These are phyloP conservation scores for Hetaerina americana DNA, from an alignment of 1,140 invertebrate genomes.

Conservation along the genomic window DNA sequence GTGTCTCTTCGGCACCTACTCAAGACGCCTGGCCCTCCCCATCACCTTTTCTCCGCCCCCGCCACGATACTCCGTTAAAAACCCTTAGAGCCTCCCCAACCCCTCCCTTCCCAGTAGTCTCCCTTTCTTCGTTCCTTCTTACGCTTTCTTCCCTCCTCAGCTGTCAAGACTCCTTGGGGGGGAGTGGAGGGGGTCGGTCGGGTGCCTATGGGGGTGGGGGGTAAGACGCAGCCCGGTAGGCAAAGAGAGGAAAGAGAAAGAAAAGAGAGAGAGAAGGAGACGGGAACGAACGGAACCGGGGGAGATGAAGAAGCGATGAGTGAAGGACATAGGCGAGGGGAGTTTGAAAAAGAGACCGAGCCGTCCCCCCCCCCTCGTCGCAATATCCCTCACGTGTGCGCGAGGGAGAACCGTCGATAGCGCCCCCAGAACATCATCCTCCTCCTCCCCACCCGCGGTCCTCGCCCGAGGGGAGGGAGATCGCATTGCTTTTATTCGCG, in stretches of 20 bases:
- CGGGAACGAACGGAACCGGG: no score
- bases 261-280: background rate
- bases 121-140: background rate
- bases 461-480: background rate
- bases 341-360: no score
- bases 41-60: no score
- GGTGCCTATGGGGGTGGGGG: no score
- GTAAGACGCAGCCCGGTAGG: background rate
- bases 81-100: background rate
- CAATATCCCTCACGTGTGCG: no score
- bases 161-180: no score
- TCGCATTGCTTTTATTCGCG: background rate
- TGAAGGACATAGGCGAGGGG: background rate
- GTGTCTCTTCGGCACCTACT: background rate
- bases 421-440: no score
- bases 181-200: no score
- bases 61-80: no score
- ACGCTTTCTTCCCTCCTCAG: background rate
- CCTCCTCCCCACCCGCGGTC: background rate
- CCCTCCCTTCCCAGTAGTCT: background rate
- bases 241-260: background rate
- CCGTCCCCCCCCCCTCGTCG: no score
- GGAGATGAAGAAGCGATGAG: background rate
- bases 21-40: background rate
- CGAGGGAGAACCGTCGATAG: background rate